Conservation (phyloP, 2,797 vertebrate species). For the Phataginus tetradactyla region DNA sequence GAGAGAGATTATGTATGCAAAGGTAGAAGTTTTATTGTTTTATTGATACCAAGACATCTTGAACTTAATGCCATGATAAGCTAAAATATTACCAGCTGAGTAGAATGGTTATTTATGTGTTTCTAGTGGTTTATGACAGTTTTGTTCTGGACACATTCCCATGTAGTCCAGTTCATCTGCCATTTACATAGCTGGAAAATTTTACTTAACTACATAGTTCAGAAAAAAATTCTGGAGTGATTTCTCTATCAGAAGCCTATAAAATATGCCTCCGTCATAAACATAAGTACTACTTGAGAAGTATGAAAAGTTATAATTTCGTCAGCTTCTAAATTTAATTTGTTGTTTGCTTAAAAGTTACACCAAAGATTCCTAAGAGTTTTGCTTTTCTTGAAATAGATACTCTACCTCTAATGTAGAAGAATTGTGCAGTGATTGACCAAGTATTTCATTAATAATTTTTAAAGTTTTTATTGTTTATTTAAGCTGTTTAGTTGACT, state of each 20-base stretch:
- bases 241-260: background rate
- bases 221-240: background rate
- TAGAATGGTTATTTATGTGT: background rate
- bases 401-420: background rate
- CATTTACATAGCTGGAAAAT: background rate
- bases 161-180: background rate
- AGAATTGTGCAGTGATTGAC: background rate
- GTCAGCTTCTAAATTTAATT: slow-evolving; percentile 40
- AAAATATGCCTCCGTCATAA: background rate
- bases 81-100: background rate
- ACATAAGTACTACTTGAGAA: background rate
- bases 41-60: background rate
- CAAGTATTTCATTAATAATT: background rate
- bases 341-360: background rate
- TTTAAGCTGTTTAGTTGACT: background rate
- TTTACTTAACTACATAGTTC: background rate
- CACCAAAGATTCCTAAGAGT: background rate
- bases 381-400: background rate
- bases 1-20: background rate
- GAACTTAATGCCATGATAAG: background rate
- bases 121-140: background rate
- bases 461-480: background rate
- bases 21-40: background rate
- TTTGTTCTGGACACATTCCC: background rate
- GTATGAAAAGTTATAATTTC: slow-evolving; percentile 50